Conservation (phyloP, 2,113 vertebrate genomes). For the Salvelinus fontinalis region DNA sequence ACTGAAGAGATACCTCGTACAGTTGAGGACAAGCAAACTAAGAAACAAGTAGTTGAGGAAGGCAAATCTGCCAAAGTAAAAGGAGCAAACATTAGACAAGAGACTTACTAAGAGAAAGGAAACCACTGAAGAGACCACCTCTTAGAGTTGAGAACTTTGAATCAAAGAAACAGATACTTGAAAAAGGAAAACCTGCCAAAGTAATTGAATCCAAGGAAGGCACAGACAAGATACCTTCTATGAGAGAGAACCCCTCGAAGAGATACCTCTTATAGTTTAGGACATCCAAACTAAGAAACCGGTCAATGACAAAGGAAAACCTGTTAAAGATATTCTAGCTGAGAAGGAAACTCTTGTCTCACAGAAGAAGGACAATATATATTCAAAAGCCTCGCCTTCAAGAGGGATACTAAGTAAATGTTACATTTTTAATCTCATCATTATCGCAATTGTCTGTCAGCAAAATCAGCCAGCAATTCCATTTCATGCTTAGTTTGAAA, state of each 20-base stretch:
- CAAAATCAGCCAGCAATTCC: constrained; percentile 17
- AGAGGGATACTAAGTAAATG: constrained; percentile 50
- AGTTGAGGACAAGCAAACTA: not conserved
- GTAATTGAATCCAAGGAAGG: not conserved
- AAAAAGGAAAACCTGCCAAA: constrained; percentile 14
- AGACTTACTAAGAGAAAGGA: not conserved
- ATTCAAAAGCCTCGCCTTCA: constrained; percentile 20
- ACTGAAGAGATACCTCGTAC: not conserved
- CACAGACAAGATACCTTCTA: not conserved
- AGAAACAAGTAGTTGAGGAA: not conserved
- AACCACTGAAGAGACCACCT: not conserved
- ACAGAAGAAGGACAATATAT: constrained; percentile 10
- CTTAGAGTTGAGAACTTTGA: not conserved
- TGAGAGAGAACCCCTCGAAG: not conserved
- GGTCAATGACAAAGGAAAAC: not conserved
- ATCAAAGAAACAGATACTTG: not conserved
- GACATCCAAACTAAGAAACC: not conserved
- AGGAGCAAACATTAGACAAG: not conserved
- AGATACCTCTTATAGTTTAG: not conserved
- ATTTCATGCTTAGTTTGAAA: constrained; percentile 53
- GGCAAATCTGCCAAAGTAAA: constrained; percentile 2
- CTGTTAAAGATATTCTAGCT: not conserved
- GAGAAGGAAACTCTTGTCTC: constrained; percentile 8
- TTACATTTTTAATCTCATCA: constrained; percentile 32
- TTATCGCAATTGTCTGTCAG: constrained; percentile 17